These are phyloP conservation scores for Mormyrus iriodes DNA, from an alignment of 2,113 vertebrate genomes.

Conservation along the genomic window DNA sequence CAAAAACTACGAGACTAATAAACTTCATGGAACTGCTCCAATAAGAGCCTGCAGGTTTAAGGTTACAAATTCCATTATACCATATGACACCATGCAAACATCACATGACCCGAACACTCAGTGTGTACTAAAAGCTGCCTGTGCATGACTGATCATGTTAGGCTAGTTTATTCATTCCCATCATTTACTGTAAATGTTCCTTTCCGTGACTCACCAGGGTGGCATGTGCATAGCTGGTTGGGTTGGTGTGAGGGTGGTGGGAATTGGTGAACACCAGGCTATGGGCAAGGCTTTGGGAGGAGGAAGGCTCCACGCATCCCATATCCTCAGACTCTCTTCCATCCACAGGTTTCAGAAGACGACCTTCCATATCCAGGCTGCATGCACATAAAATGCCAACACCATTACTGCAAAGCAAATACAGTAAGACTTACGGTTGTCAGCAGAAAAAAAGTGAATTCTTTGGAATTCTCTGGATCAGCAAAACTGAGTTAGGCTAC, in stretches of 20 bases:
- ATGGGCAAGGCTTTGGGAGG: conserved; percentile 77
- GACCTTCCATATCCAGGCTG: conserved; percentile 73
- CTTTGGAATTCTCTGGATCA: background rate
- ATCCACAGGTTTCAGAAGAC: conserved; percentile 72
- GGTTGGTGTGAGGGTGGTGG: conserved; percentile 75
- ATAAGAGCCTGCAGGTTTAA: background rate
- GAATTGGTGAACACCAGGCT: conserved; percentile 95
- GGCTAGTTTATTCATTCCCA: background rate
- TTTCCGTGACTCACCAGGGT: conserved; percentile 52
- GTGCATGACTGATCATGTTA: background rate
- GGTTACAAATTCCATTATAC: background rate
- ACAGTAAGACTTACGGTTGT: background rate
- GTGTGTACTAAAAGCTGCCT: background rate
- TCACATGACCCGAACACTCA: background rate
- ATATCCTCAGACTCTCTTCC: conserved; percentile 61
- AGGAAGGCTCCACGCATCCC: conserved; percentile 63
- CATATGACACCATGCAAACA: background rate
- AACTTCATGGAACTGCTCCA: background rate
- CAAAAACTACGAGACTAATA: background rate
- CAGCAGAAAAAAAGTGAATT: too few relatives aligned
- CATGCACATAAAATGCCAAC: conserved; percentile 6
- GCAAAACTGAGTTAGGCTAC: too few relatives aligned
- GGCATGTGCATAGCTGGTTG: conserved; percentile 71
- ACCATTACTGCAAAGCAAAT: background rate
- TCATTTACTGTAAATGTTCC: background rate